Base-by-base conservation (phyloP, 2,113 vertebrate genomes). In the Nibea albiflora region DNA sequence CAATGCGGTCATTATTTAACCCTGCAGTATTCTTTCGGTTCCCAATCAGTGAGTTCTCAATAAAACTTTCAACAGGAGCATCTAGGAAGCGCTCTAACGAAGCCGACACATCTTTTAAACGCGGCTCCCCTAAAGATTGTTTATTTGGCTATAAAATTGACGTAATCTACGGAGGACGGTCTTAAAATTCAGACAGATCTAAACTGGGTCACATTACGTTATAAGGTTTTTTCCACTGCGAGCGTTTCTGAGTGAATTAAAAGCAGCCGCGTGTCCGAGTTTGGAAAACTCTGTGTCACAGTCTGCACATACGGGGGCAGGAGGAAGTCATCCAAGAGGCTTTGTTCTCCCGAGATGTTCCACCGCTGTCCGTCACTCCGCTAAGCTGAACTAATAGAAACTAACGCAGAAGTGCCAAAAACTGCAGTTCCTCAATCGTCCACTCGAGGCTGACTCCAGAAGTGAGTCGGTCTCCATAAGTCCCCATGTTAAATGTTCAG, bases 121-220 rank as follows among this genome's bases (percentile, higher is more conserved):
- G 24, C 22, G 8, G 16, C 46, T 61, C 1, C 65, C n/a, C 50
- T 22, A n/a, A 64, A 76, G 47, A 47, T 77, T 65, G 66, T 91
- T 91, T 93, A 90, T 90, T 88, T 90, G 86, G 42, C 76, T 73
- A 0, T 93, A 84, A 90, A 87, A 79, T 50, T 86, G 73, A 89
- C 31, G 70, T 88, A 86, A 90, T 85, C 71, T n/a, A 2, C 70
- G 68, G 58, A 88, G 68, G 75, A 71, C 69, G 0, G 73, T 63
- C 53, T 73, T 89, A 80, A 78, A 75, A 76, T 49, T 69, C 50
- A 52, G 73, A 67, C 78, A 56, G 74, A 80, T 76, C 53, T 35
- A 71, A 91, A 91, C 49, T 90, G 78, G 91, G 90, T 89, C 88
- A 92, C 83, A 92, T 94, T 85, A 88, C 84, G 89, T 90, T 89